A percentile compares a stretch with the other conserved stretches of the same genome.
These are phyloP conservation scores for Eulemur macaco DNA, from an alignment of 2,113 vertebrate species.

Conservation along the genomic window DNA sequence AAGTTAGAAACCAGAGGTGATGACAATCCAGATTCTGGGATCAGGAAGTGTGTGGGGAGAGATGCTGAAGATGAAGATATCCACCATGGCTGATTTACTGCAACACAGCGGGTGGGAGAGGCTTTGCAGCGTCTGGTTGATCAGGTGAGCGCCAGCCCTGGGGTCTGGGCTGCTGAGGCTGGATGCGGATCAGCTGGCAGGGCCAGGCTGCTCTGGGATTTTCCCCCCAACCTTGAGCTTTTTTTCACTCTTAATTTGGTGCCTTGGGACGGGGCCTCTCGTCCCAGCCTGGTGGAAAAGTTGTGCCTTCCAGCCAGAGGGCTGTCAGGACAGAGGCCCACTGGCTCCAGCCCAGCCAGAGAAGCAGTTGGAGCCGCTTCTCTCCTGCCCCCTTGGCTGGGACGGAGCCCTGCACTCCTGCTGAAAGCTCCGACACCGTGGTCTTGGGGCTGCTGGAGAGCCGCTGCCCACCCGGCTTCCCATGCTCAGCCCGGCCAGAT, in stretches of 20 bases:
- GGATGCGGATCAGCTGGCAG: background rate
- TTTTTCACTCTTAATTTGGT: background rate
- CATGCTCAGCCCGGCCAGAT: background rate
- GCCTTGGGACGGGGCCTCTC: background rate
- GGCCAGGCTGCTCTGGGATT: background rate
- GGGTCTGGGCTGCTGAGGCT: background rate
- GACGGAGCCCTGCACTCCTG: background rate
- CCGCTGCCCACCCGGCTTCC: background rate
- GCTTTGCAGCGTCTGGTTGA: rapidly evolving
- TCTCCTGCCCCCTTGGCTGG: background rate
- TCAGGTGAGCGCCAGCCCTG: background rate
- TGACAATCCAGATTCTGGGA: background rate
- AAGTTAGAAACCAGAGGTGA: background rate
- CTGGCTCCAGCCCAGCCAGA: background rate
- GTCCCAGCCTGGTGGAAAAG: background rate
- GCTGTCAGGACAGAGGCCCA: background rate
- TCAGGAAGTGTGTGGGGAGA: background rate
- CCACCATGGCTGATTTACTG: rapidly evolving
- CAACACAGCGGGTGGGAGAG: background rate
- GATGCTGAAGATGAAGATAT: background rate
- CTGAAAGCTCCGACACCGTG: background rate
- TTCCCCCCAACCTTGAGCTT: background rate
- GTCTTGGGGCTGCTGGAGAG: rapidly evolving
- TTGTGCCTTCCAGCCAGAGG: background rate
- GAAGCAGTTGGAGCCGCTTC: background rate